phyloP scores from a whole-genome alignment of 2,113 vertebrate genomes.

The Percopsis transmontana region DNA sequence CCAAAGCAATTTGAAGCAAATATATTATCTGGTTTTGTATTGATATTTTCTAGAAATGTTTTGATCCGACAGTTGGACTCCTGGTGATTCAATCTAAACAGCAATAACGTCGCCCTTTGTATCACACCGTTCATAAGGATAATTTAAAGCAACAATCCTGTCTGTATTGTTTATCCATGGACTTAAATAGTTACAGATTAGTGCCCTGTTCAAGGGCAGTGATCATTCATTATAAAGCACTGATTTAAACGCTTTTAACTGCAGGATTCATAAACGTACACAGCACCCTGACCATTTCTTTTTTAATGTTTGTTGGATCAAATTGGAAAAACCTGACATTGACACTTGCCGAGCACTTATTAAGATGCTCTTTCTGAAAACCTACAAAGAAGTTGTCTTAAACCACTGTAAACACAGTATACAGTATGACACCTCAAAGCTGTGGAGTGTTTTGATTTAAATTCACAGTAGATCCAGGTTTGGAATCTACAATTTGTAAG shows the following conservation, averaged over 20 bases:
- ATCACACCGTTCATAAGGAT: too few relatives aligned
- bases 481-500: background rate
- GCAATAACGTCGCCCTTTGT: too few relatives aligned
- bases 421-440: conserved; percentile 6
- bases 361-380: background rate
- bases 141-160: too few relatives aligned
- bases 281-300: background rate
- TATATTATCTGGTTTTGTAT: too few relatives aligned
- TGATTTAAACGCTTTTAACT: too few relatives aligned
- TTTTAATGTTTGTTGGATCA: background rate
- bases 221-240: background rate
- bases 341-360: background rate
- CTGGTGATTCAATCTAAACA: too few relatives aligned
- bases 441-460: background rate
- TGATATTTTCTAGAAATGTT: too few relatives aligned
- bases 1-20: too few relatives aligned
- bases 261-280: background rate
- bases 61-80: too few relatives aligned
- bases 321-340: background rate
- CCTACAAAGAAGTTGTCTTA: background rate
- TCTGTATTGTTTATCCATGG: too few relatives aligned
- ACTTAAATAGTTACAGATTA: background rate
- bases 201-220: background rate
- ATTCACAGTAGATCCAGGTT: too few relatives aligned
- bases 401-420: background rate